phyloP scores from a whole-genome alignment of 1,140 invertebrate genomes.

The Drosophila arizonae region DNA sequence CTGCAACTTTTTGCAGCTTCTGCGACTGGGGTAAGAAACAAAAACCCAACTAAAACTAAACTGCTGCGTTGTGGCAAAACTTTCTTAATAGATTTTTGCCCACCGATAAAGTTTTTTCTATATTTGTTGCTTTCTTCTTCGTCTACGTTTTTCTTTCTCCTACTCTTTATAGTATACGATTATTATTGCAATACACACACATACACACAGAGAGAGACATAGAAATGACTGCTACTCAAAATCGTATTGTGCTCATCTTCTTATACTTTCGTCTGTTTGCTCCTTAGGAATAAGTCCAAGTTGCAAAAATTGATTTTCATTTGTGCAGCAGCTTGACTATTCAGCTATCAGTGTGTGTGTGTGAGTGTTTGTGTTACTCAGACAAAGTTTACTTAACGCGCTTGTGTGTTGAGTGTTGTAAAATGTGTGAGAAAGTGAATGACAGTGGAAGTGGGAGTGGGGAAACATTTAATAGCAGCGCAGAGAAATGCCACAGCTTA shows the following conservation, averaged over 20 bases:
- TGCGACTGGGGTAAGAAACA: conserved; percentile 60
- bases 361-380: conserved; percentile 27
- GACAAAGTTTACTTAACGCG: conserved; percentile 31
- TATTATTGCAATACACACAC: not conserved
- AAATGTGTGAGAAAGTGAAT: not conserved
- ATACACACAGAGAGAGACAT: not conserved
- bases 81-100: conserved; percentile 80
- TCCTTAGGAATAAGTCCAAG: conserved; percentile 33
- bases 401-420: not conserved
- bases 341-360: conserved; percentile 37
- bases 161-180: not conserved
- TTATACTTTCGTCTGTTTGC: not conserved
- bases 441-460: not conserved
- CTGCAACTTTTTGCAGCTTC: conserved; percentile 64
- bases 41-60: conserved; percentile 67
- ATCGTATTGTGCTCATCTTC: conserved; percentile 57
- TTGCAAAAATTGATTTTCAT: conserved; percentile 77
- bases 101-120: conserved; percentile 71
- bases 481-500: not conserved
- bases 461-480: not conserved
- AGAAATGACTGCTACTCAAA: conserved; percentile 35
- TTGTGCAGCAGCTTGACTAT: conserved; percentile 66
- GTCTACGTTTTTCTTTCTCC: not conserved
- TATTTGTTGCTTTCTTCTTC: not conserved
- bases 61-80: conserved; percentile 75